Evolutionary conservation across 1,140 invertebrate species (phyloP).

Genomic region (Eurosta solidaginis): DNA sequence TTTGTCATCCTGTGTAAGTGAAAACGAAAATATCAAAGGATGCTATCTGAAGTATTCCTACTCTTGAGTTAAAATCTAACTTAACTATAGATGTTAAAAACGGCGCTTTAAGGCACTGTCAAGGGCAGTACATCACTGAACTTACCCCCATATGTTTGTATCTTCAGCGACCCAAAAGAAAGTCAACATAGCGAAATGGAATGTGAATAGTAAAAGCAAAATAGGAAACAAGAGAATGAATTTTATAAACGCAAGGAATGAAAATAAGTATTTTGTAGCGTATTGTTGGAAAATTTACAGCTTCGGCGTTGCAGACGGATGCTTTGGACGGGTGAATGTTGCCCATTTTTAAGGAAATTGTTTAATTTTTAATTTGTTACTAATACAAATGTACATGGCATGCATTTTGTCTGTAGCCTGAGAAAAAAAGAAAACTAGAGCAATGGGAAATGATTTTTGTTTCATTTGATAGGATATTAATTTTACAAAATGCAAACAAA

Average conservation of each 20-base stretch:
- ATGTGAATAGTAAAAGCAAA: background rate
- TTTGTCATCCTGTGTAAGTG: no score
- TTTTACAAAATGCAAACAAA: background rate
- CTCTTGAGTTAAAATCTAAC: no score
- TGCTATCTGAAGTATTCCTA: no score
- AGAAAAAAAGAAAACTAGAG: background rate
- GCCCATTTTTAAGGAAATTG: slow-evolving; percentile 20
- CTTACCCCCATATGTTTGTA: no score
- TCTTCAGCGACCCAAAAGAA: background rate
- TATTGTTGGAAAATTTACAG: slow-evolving; percentile 1
- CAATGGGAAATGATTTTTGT: background rate
- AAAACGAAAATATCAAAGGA: no score
- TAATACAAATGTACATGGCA: background rate
- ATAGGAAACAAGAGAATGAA: background rate
- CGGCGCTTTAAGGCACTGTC: no score
- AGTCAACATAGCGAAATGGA: background rate
- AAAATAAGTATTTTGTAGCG: slow-evolving; percentile 2
- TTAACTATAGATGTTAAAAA: no score
- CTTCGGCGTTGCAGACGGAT: background rate
- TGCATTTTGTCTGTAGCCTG: background rate
- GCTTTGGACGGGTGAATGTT: background rate
- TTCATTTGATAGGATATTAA: slow-evolving; percentile 18
- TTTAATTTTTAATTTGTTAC: slow-evolving; percentile 10
- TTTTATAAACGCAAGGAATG: background rate
- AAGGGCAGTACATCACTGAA: no score